phyloP scores from a whole-genome alignment of 2,888 invertebrate genomes.

The Buathra laborator region DNA sequence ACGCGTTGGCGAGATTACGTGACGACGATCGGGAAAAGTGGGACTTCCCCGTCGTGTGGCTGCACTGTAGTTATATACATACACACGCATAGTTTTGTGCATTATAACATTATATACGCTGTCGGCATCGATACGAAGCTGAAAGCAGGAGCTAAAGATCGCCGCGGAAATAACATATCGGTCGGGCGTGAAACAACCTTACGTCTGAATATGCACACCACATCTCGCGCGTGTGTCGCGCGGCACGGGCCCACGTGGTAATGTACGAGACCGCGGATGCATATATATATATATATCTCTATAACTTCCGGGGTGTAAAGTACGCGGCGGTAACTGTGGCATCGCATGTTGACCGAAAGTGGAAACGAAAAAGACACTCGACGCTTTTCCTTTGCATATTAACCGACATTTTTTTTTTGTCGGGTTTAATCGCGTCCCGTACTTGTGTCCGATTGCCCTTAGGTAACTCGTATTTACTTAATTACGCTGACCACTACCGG shows the following conservation, averaged over 20 bases:
- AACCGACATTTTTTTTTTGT: not conserved
- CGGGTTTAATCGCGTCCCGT: not conserved
- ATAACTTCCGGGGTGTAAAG: conserved; percentile 58
- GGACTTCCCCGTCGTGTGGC: not conserved
- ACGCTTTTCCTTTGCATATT: conserved; percentile 12
- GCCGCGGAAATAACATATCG: conserved; percentile 59
- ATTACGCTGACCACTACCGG: conserved; percentile 50
- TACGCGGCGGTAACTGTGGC: conserved; percentile 1
- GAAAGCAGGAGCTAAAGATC: conserved; percentile 40
- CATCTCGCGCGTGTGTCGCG: conserved; percentile 57
- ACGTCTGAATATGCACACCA: conserved; percentile 10
- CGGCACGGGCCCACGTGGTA: conserved; percentile 53
- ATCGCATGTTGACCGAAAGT: conserved; percentile 41
- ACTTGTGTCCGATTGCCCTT: not conserved
- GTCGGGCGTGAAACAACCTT: conserved; percentile 39
- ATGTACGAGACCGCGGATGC: conserved; percentile 22
- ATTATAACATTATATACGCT: not conserved
- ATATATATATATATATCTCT: conserved; percentile 3
- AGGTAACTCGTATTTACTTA: conserved; percentile 9
- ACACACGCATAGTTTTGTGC: not conserved
- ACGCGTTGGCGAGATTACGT: conserved; percentile 22
- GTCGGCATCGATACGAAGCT: not conserved
- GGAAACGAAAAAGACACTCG: conserved; percentile 21
- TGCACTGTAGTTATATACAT: not conserved
- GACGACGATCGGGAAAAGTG: conserved; percentile 18